A percentile compares a stretch with the other conserved stretches of the same genome.
phyloP scores from a whole-genome alignment of 1,140 invertebrate genomes.

The Potamilus streckersoni region DNA sequence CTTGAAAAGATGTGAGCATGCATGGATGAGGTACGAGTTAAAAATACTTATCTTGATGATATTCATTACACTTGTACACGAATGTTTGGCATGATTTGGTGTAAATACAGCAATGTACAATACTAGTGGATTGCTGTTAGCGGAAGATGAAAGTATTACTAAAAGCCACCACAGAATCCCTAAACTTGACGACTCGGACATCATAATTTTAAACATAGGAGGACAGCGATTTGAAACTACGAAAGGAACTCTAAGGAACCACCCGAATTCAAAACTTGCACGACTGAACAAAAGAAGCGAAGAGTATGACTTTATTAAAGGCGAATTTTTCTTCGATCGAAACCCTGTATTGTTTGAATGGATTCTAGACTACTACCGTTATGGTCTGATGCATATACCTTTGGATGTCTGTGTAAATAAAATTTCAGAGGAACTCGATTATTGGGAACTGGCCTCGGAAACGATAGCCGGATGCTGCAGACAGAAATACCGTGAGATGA shows the following conservation, averaged over 20 bases:
- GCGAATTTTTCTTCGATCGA: slow-evolving; percentile 25
- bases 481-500: slow-evolving; percentile 21
- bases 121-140: too few relatives aligned
- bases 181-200: slow-evolving; percentile 7
- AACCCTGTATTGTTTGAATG: slow-evolving; percentile 20
- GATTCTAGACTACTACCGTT: slow-evolving; percentile 22
- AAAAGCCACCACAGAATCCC: slow-evolving; percentile 4
- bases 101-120: too few relatives aligned
- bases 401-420: slow-evolving; percentile 3
- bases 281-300: slow-evolving; percentile 6
- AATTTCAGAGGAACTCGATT: slow-evolving; percentile 18
- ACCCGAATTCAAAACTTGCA: slow-evolving; percentile 14
- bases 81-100: too few relatives aligned
- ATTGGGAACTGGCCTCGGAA: slow-evolving; percentile 16
- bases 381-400: slow-evolving; percentile 21
- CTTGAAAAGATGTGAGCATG: too few relatives aligned
- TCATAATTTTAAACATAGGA: slow-evolving; percentile 18
- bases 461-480: slow-evolving; percentile 26
- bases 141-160: too few relatives aligned
- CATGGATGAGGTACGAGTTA: too few relatives aligned
- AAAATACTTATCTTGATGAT: too few relatives aligned
- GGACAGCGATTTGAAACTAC: slow-evolving; percentile 12
- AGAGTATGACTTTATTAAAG: slow-evolving; percentile 8
- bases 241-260: slow-evolving; percentile 24
- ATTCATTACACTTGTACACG: too few relatives aligned